These are phyloP conservation scores for Napeogenes sylphis DNA, from an alignment of 2,888 invertebrate genomes.

Conservation along the genomic window DNA sequence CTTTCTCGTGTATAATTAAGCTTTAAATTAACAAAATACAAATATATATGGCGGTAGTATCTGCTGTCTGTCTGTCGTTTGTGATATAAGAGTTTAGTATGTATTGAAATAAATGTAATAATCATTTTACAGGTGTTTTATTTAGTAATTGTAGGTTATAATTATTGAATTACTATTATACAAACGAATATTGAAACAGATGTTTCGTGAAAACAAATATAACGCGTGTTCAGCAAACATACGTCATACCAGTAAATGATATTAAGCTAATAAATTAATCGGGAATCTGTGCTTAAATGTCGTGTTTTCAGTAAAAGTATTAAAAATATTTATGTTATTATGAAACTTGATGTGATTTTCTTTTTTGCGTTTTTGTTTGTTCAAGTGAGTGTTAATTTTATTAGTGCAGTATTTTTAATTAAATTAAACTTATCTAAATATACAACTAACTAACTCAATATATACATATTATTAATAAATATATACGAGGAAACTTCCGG, in stretches of 20 bases:
- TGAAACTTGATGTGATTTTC: background rate
- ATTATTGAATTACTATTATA: background rate
- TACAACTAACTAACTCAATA: no score
- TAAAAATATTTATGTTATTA: slow-evolving; percentile 1
- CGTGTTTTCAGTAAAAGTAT: background rate
- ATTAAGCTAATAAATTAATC: background rate
- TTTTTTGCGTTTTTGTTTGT: slow-evolving; percentile 9
- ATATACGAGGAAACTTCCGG: no score
- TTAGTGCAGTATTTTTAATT: background rate
- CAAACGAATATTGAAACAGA: slow-evolving; percentile 22
- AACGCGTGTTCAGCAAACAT: slow-evolving; percentile 14
- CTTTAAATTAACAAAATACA: slow-evolving; percentile 1
- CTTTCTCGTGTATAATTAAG: slow-evolving; percentile 5
- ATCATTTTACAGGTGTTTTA: slow-evolving; percentile 31
- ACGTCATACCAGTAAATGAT: slow-evolving; percentile 7
- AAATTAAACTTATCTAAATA: no score
- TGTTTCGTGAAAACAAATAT: slow-evolving; percentile 4
- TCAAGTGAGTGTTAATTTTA: slow-evolving; percentile 11
- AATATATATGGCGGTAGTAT: background rate
- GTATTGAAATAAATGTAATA: slow-evolving; percentile 45
- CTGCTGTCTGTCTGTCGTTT: slow-evolving; percentile 28
- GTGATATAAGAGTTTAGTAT: slow-evolving; percentile 57
- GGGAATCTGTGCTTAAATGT: background rate
- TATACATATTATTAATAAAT: no score
- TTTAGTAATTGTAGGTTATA: slow-evolving; percentile 12